Evolutionary conservation across 2,797 vertebrate species (phyloP).

Genomic region (Sparidentex hasta): DNA sequence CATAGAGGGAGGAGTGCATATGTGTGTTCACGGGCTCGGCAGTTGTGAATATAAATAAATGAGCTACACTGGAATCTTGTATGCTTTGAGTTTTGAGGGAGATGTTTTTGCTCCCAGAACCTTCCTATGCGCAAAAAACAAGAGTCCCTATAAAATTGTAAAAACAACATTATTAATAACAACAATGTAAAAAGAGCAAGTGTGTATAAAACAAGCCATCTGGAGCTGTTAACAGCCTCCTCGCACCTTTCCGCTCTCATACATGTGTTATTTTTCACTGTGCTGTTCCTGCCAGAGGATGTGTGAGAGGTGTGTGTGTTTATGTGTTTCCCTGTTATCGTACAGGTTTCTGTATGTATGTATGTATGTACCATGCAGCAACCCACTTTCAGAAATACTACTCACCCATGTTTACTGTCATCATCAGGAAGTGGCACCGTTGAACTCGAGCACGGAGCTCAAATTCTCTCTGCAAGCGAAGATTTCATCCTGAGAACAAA

Average conservation of each 20-base stretch:
- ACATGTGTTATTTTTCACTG: constrained; percentile 46
- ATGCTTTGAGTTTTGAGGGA: background rate
- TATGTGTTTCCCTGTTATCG: constrained; percentile 13
- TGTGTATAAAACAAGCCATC: constrained; percentile 44
- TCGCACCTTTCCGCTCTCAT: constrained; percentile 33
- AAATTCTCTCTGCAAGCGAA: constrained; percentile 77
- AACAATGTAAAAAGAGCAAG: constrained; percentile 21
- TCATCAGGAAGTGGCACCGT: constrained; percentile 88
- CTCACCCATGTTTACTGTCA: constrained; percentile 92
- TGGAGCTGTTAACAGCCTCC: constrained; percentile 53
- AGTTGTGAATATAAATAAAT: constrained; percentile 50
- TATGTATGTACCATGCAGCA: background rate
- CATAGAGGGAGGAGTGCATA: constrained; percentile 28
- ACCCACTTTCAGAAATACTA: constrained; percentile 43
- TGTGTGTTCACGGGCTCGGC: constrained; percentile 17
- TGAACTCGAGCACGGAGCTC: constrained; percentile 85
- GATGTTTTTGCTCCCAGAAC: background rate
- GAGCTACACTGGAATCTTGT: background rate
- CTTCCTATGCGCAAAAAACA: constrained; percentile 7
- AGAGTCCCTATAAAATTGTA: background rate
- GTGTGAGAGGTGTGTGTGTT: constrained; percentile 49
- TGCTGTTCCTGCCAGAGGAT: constrained; percentile 73
- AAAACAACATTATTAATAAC: constrained; percentile 19
- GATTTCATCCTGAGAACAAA: constrained; percentile 76
- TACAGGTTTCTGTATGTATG: constrained; percentile 16